These are phyloP conservation scores for Nanger granti DNA, from an alignment of 2,113 vertebrate genomes.

Conservation along the genomic window DNA sequence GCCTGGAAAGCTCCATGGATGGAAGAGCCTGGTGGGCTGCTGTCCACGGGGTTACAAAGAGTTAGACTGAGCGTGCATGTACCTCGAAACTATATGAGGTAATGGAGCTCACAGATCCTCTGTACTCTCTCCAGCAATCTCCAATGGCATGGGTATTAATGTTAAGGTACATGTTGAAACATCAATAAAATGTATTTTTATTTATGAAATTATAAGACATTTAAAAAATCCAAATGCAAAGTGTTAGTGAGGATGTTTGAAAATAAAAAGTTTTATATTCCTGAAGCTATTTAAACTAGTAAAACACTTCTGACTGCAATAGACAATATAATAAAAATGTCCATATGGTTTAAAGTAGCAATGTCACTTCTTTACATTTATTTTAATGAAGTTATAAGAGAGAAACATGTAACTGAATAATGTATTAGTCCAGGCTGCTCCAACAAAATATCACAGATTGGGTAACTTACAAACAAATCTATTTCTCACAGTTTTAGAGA, in stretches of 20 bases:
- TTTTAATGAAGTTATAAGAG: not conserved
- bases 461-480: not conserved
- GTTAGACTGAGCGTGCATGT: not conserved
- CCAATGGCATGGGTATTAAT: not conserved
- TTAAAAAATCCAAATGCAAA: not conserved
- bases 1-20: not conserved
- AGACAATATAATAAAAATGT: not conserved
- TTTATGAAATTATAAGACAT: not conserved
- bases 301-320: not conserved
- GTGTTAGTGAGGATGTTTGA: not conserved
- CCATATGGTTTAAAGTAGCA: not conserved
- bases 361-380: not conserved
- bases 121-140: not conserved
- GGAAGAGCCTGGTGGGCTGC: not conserved
- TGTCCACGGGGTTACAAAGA: not conserved
- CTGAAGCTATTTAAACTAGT: not conserved
- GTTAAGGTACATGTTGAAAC: not conserved
- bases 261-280: not conserved
- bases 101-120: not conserved
- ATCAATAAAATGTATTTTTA: not conserved
- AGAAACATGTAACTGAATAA: not conserved
- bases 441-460: not conserved
- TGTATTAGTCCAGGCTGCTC: not conserved
- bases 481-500: not conserved
- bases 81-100: not conserved